Percentiles rank a stretch among this genome's conserved stretches.
phyloP scores from a whole-genome alignment of 2,888 invertebrate species.

The Tachina lurida region DNA sequence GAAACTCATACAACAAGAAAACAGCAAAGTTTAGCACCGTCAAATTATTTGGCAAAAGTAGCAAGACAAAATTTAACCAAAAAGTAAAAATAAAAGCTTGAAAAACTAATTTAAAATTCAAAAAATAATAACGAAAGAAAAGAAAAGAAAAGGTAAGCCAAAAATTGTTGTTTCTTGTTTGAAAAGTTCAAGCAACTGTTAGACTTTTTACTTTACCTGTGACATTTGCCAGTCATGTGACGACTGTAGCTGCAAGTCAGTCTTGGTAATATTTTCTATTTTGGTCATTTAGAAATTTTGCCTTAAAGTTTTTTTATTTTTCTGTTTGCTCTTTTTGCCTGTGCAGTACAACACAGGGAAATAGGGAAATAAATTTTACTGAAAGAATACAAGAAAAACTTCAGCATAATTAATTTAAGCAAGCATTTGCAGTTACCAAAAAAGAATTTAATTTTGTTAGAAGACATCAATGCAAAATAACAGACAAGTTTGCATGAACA shows the following conservation, averaged over 20 bases:
- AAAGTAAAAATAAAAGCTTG: constrained; percentile 16
- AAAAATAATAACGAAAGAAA: constrained; percentile 10
- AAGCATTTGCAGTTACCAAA: constrained; percentile 36
- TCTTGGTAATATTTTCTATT: constrained; percentile 12
- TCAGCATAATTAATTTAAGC: constrained; percentile 60
- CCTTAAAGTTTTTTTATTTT: neutral
- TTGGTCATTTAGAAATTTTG: constrained; percentile 36
- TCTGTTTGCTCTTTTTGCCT: neutral
- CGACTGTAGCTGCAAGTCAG: neutral
- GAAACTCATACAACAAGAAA: neutral
- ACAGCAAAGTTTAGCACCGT: constrained; percentile 51
- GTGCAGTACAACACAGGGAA: neutral
- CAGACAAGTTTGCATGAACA: neutral
- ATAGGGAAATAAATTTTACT: constrained; percentile 19
- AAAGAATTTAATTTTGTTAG: neutral
- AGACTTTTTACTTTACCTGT: constrained; percentile 50
- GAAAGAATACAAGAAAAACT: constrained; percentile 32
- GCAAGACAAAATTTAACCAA: neutral
- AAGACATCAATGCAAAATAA: neutral
- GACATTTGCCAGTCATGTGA: constrained; percentile 49
- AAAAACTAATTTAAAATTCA: constrained; percentile 60
- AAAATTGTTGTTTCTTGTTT: constrained; percentile 7
- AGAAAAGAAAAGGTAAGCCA: neutral
- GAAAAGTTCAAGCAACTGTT: constrained; percentile 52
- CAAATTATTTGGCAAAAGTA: constrained; percentile 52